Base-by-base conservation (phyloP, 1,140 invertebrate species). In the Calephelis virginiensis region DNA sequence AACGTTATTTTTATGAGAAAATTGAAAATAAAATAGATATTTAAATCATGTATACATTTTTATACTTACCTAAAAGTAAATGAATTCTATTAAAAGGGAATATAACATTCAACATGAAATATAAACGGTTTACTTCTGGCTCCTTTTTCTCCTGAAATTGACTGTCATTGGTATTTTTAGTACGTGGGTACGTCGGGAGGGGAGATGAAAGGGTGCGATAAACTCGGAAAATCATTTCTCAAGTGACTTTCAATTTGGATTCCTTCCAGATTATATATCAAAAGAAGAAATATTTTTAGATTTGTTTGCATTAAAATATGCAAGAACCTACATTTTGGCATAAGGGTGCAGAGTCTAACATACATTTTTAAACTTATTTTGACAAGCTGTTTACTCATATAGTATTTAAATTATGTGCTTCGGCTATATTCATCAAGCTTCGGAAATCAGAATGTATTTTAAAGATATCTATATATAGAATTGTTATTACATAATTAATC, bases 231-330 rank as follows among this genome's bases (percentile, higher is more conserved):
- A 75, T 72, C 71, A 76, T 78, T 78, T 75, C 72, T 78, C 76
- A 78, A 76, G 72, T 78, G 76, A 78, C 74, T 78, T 78, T 78
- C 74, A 78, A 78, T 75, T 76, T 73, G 70, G 68, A 70, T 72
- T 67, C 69, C 66, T 60, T 53, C 56, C 14, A 53, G 61, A 59
- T 45, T 61, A 63, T 64, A 66, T 59, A 66, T 66, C 17, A 10
- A 11, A 12, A 28, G 48, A 37, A 17, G 17, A 53, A 17, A 53
- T 56, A 56, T 14, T 53, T 17, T n/a, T 17, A 50, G 48, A 7
- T 17, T 14, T 50, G 48, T 50, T 50, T 50, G 48, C n/a, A 8
- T 17, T 17, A 13, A 49, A 17, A 50, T 48, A 9, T 8, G 40
- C 8, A 50, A 8, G 8, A 8, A 50, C 14, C n/a, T 13, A 28